phyloP scores from a whole-genome alignment of 2,113 vertebrate genomes.

The Gracilinanus agilis region DNA sequence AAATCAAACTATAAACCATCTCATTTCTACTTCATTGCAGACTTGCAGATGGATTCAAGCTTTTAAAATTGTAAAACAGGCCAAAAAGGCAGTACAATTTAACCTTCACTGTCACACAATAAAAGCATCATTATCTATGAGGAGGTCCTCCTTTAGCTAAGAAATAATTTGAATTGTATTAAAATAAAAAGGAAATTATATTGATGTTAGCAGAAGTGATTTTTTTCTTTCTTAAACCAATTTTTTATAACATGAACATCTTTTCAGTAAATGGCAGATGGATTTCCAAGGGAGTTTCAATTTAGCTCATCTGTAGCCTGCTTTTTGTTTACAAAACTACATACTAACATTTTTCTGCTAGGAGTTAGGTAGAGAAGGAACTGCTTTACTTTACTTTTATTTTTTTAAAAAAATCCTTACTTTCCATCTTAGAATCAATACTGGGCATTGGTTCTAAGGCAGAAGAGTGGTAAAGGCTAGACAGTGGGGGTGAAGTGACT shows the following conservation, averaged over 20 bases:
- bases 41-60: slow-evolving; percentile 56
- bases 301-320: neutral
- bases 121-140: slow-evolving; percentile 63
- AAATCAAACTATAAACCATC: slow-evolving; percentile 75
- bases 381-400: neutral
- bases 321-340: neutral
- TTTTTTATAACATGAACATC: neutral
- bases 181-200: slow-evolving; percentile 38
- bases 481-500: too few species aligned
- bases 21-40: slow-evolving; percentile 75
- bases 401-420: too few species aligned
- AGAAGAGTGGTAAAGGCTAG: too few species aligned
- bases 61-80: slow-evolving; percentile 74
- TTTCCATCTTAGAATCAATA: too few species aligned
- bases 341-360: neutral
- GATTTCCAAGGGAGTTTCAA: neutral
- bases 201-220: neutral
- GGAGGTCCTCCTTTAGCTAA: slow-evolving; percentile 39
- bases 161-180: slow-evolving; percentile 54
- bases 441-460: too few species aligned
- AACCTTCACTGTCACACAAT: slow-evolving; percentile 66
- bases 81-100: slow-evolving; percentile 51
- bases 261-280: neutral
- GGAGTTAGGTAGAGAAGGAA: neutral
- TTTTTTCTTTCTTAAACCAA: slow-evolving; percentile 9